Percentiles rank a stretch among this genome's conserved stretches.
phyloP scores from a whole-genome alignment of 2,888 invertebrate genomes.

The Plagodis pulveraria region DNA sequence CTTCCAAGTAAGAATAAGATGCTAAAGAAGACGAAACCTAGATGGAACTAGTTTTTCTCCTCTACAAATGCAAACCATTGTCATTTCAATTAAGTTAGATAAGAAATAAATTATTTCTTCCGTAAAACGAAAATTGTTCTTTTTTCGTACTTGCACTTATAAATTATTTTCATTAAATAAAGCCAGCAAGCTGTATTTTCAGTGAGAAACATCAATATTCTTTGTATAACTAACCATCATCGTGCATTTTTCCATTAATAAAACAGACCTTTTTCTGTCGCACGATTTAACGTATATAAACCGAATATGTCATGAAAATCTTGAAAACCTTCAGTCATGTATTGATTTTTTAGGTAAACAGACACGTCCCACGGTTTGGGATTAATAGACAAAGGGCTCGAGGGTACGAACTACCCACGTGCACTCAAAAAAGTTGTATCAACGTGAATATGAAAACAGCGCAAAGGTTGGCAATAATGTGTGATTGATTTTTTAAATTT shows the following conservation, averaged over 20 bases:
- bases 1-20: slow-evolving; percentile 9
- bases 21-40: slow-evolving; percentile 22
- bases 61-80: slow-evolving; percentile 38
- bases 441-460: slow-evolving; percentile 52
- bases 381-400: slow-evolving; percentile 50
- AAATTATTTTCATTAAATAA: slow-evolving; percentile 41
- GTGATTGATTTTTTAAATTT: slow-evolving; percentile 41
- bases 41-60: slow-evolving; percentile 27
- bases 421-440: slow-evolving; percentile 54
- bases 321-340: slow-evolving; percentile 70
- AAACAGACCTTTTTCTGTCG: slow-evolving; percentile 71
- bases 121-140: slow-evolving; percentile 34
- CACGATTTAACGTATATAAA: slow-evolving; percentile 66
- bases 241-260: slow-evolving; percentile 61
- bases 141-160: slow-evolving; percentile 43
- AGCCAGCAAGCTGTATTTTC: slow-evolving; percentile 60
- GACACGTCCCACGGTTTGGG: slow-evolving; percentile 52
- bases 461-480: slow-evolving; percentile 55
- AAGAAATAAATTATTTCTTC: slow-evolving; percentile 48
- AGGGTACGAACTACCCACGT: slow-evolving; percentile 42
- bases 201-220: slow-evolving; percentile 66
- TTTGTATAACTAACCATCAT: slow-evolving; percentile 72
- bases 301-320: slow-evolving; percentile 74
- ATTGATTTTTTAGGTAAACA: slow-evolving; percentile 64
- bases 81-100: slow-evolving; percentile 46